A percentile compares a stretch with the other conserved stretches of the same genome.
Conservation (phyloP, 2,797 vertebrate genomes). For the Babyrousa celebensis region DNA sequence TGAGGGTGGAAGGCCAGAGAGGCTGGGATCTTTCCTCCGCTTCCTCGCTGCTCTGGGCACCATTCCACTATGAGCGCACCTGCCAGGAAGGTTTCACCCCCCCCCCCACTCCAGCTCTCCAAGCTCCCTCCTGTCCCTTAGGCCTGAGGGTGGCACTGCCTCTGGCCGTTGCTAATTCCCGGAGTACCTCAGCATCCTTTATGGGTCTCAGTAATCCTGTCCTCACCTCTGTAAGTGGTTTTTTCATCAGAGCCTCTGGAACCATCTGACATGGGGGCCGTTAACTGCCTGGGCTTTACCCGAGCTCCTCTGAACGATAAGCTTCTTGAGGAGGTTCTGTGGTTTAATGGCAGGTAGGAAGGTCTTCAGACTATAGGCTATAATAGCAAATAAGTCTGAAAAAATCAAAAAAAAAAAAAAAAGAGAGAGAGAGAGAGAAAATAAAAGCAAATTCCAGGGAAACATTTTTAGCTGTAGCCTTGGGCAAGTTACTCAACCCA, state of each 20-base stretch:
- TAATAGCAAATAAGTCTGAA: not conserved
- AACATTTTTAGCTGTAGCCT: not conserved
- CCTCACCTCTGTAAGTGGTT: not conserved
- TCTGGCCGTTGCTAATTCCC: not conserved
- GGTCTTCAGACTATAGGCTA: not conserved
- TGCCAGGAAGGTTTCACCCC: not conserved
- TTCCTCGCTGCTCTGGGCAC: not conserved
- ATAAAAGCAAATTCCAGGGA: not conserved
- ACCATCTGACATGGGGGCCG: not conserved
- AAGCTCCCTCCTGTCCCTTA: accelerated
- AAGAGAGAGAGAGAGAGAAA: not conserved
- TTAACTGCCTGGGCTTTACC: not conserved
- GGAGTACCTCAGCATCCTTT: not conserved
- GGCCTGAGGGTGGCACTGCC: too few relatives aligned
- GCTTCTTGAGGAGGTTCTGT: not conserved
- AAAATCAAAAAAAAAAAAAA: not conserved
- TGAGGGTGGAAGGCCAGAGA: not conserved
- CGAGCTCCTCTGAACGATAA: not conserved
- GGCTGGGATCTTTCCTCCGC: not conserved
- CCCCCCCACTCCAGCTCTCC: not conserved
- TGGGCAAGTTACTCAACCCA: not conserved
- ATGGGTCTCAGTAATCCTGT: too few relatives aligned
- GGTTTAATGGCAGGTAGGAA: not conserved
- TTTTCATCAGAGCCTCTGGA: not conserved
- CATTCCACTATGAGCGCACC: accelerated